Conservation (phyloP, 2,888 invertebrate species). For the Eristalis tenax region DNA sequence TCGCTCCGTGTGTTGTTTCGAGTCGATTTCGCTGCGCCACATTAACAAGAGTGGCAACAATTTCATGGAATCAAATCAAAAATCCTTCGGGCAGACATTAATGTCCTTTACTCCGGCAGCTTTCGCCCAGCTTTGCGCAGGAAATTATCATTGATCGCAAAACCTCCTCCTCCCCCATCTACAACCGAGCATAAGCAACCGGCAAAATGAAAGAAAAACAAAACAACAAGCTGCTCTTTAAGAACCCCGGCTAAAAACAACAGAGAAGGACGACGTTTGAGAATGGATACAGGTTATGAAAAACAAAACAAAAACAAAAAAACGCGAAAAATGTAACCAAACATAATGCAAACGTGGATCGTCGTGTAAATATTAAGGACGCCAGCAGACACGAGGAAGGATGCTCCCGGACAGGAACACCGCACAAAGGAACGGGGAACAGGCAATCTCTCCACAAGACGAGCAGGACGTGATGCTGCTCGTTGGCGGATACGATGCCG, state of each 20-base stretch:
- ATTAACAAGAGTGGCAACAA: constrained; percentile 49
- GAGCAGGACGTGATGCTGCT: background rate
- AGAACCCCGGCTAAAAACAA: constrained; percentile 15
- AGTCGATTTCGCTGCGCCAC: background rate
- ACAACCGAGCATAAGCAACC: background rate
- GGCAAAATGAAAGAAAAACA: background rate
- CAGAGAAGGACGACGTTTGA: background rate
- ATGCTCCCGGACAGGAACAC: background rate
- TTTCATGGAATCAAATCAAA: constrained; percentile 59
- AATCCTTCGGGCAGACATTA: constrained; percentile 62
- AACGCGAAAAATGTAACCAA: background rate
- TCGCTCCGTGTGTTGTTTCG: constrained; percentile 8
- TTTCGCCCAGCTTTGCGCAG: background rate
- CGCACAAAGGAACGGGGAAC: background rate
- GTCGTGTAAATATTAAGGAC: constrained; percentile 7
- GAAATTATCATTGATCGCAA: constrained; percentile 56
- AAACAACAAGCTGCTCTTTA: constrained; percentile 6
- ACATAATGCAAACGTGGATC: constrained; percentile 18
- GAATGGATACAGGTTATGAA: constrained; percentile 39
- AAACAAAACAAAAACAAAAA: background rate
- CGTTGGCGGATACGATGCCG: background rate
- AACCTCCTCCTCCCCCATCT: background rate
- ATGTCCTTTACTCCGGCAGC: constrained; percentile 3
- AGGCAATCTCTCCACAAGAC: background rate
- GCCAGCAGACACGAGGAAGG: background rate